Conservation (phyloP, 2,113 vertebrate species). For the Myotis yumanensis region DNA sequence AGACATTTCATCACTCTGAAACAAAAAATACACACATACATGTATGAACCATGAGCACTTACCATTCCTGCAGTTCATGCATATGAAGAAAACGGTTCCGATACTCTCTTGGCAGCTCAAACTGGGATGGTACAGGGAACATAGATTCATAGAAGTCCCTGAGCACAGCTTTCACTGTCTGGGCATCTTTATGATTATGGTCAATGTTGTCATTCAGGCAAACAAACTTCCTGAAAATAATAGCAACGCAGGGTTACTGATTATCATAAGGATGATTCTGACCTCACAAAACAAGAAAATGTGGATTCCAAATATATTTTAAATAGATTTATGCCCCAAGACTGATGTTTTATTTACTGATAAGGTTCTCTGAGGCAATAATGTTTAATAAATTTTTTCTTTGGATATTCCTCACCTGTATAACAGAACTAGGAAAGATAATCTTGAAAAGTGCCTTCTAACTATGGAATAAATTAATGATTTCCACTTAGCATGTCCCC, state of each 20-base stretch:
- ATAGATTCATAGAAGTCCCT: conserved; percentile 99
- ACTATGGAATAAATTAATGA: background rate
- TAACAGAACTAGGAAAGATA: background rate
- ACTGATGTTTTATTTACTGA: background rate
- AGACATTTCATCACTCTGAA: background rate
- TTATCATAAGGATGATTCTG: background rate
- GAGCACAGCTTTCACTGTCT: conserved; percentile 97
- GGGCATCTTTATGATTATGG: conserved; percentile 95
- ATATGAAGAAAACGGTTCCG: conserved; percentile 98
- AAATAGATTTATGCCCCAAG: background rate
- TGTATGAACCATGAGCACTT: conserved; percentile 10
- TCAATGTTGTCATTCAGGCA: conserved; percentile 99
- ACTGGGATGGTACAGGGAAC: conserved; percentile 96
- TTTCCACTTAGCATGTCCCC: background rate
- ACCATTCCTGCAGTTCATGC: conserved; percentile 97
- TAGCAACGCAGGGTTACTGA: background rate
- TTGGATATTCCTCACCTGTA: background rate
- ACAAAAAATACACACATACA: background rate
- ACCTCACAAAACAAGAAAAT: background rate
- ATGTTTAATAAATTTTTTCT: background rate
- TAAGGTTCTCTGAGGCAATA: background rate
- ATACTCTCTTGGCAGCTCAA: conserved; percentile 96
- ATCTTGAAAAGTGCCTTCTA: background rate
- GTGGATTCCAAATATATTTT: background rate
- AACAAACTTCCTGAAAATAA: conserved; percentile 94